Conservation (phyloP, 2,113 vertebrate genomes). For the Muntiacus reevesi region DNA sequence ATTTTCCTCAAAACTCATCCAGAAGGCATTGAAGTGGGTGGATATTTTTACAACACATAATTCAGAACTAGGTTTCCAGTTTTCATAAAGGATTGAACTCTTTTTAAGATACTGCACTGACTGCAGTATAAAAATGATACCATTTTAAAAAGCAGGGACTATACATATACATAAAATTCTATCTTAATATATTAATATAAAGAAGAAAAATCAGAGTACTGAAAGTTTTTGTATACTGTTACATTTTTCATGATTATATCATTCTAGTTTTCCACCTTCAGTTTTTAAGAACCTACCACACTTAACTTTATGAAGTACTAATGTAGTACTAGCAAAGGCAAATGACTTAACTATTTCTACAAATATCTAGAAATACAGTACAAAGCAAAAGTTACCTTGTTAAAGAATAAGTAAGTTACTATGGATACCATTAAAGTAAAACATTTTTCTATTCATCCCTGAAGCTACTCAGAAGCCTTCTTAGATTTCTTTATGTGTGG, state of each 20-base stretch:
- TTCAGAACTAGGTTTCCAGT: neutral
- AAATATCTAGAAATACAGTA: neutral
- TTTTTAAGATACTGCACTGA: conserved; percentile 35
- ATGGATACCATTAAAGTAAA: neutral
- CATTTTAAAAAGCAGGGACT: conserved; percentile 22
- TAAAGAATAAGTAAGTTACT: conserved; percentile 26
- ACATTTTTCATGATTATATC: conserved; percentile 9
- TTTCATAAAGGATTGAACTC: neutral
- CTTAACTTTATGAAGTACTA: neutral
- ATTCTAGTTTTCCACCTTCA: conserved; percentile 1
- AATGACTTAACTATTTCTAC: conserved; percentile 4
- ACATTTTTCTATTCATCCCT: neutral
- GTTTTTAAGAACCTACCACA: neutral
- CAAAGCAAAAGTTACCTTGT: neutral
- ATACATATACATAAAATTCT: neutral
- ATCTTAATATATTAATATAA: neutral
- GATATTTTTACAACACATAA: conserved; percentile 37
- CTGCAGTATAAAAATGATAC: neutral
- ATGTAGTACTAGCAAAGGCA: neutral
- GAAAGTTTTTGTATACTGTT: conserved; percentile 16
- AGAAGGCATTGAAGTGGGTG: conserved; percentile 3
- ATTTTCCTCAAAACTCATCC: conserved; percentile 32
- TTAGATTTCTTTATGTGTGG: neutral
- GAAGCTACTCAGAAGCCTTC: neutral
- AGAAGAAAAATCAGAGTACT: neutral